These are phyloP conservation scores for Neogale vison DNA, from an alignment of 2,113 vertebrate genomes.

Conservation along the genomic window DNA sequence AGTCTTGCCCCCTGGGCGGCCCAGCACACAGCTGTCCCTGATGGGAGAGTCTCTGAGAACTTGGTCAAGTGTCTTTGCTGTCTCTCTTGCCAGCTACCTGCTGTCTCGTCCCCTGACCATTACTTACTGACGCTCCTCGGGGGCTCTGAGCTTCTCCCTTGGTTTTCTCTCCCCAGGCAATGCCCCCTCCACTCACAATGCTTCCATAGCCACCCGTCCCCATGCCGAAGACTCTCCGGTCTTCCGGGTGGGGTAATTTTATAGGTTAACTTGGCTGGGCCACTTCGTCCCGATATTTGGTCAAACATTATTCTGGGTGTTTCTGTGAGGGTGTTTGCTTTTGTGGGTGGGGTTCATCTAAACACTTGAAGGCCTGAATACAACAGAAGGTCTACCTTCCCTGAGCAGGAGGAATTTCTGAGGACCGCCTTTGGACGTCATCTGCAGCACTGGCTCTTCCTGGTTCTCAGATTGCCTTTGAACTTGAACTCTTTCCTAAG, in stretches of 20 bases:
- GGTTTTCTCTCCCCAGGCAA: neutral
- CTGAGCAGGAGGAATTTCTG: neutral
- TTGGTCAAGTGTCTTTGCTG: neutral
- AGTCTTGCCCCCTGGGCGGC: neutral
- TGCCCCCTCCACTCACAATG: neutral
- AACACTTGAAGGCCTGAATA: neutral
- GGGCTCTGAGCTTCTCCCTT: neutral
- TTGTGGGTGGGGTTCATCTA: neutral
- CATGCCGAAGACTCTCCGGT: neutral
- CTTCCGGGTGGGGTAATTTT: neutral
- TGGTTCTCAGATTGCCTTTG: neutral
- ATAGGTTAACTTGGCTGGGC: neutral
- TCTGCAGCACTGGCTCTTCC: neutral
- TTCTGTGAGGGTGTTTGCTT: neutral
- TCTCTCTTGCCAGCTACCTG: neutral
- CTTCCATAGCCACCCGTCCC: neutral
- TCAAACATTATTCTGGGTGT: neutral
- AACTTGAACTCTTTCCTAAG: neutral
- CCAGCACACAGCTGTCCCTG: neutral
- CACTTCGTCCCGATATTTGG: neutral
- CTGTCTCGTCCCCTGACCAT: neutral
- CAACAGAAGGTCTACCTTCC: neutral
- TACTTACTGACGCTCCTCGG: neutral
- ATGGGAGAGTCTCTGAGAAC: neutral
- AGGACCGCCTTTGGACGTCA: neutral